Base-by-base conservation (phyloP, 1,140 invertebrate species). In the Pachypeltis micranthus region DNA sequence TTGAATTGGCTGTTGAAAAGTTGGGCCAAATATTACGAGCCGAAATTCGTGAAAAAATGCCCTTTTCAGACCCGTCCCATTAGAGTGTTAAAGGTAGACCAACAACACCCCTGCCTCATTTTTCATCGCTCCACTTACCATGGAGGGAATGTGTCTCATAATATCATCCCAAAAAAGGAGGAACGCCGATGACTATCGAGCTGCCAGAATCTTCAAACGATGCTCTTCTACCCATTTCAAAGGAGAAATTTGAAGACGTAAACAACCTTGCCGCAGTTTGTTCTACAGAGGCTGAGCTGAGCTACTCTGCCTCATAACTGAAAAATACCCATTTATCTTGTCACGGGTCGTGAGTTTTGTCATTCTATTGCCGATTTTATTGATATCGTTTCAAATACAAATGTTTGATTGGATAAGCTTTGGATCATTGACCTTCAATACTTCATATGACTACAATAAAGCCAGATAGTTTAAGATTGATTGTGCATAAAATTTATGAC, bases 11-110 rank as follows among this genome's bases (percentile, higher is more conserved):
- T 34, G 14, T 59, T 64, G n/a, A 51, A 27, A 54, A 29, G 29
- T 27, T 66, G 65, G 62, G 44, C 54, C 39, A 63, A n/a, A 29
- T 51, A 64, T 51, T 60, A 63, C 16, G 27, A 58, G 19, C 28
- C 44, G 21, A 59, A 54, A 21, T 66, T 39, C 47, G 14, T 26
- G 27, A 39, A 55, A 26, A 66, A 62, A 61, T 64, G 62, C 55
- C 65, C 65, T 19, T 60, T 66, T 34, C 26, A 24, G 29, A 66
- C 62, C 21, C 16, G 58, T 19, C 65, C 65, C 31, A 61, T 66
- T 26, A 66, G 44, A 54, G 65, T 63, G 63, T n/a, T 63, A 19
- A 62, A 56, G 23, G 44, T 65, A n/a, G 56, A 27, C 3, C 44
- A 65, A 59, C 12, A 26, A 26, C 34, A 65, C 14, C 59, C 64